phyloP scores from a whole-genome alignment of 2,113 vertebrate species.

The Tragelaphus buxtoni region DNA sequence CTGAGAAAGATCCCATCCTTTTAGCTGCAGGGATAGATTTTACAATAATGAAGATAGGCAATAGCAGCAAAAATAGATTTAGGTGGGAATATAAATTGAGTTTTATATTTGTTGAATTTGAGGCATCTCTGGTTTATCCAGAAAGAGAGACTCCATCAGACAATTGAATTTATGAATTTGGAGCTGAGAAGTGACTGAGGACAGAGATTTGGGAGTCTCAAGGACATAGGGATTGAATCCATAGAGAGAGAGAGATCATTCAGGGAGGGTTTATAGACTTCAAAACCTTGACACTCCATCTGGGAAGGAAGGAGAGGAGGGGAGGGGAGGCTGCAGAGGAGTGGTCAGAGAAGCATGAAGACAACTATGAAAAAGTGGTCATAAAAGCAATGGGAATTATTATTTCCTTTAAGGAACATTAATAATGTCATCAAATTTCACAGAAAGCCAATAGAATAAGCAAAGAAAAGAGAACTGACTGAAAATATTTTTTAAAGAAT shows the following conservation, averaged over 20 bases:
- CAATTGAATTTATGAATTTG: neutral
- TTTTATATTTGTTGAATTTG: conserved; percentile 21
- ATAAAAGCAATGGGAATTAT: neutral
- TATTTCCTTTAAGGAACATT: neutral
- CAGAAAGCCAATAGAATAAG: neutral
- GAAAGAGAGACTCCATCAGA: neutral
- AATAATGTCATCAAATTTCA: neutral
- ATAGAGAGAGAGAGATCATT: neutral
- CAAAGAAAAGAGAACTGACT: neutral
- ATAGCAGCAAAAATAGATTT: neutral
- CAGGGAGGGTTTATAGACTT: neutral
- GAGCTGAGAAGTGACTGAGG: neutral
- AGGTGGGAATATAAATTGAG: neutral
- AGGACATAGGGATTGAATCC: neutral
- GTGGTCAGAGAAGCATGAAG: neutral
- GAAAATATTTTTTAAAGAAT: neutral
- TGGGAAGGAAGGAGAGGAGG: neutral
- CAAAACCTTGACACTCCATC: neutral
- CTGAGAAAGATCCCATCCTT: neutral
- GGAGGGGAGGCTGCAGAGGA: neutral
- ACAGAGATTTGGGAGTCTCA: neutral
- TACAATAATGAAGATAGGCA: neutral
- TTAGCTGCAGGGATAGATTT: neutral
- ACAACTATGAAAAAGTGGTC: neutral
- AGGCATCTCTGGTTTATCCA: neutral